Conservation (phyloP, 2,113 vertebrate species). For the Cheirogaleus medius region DNA sequence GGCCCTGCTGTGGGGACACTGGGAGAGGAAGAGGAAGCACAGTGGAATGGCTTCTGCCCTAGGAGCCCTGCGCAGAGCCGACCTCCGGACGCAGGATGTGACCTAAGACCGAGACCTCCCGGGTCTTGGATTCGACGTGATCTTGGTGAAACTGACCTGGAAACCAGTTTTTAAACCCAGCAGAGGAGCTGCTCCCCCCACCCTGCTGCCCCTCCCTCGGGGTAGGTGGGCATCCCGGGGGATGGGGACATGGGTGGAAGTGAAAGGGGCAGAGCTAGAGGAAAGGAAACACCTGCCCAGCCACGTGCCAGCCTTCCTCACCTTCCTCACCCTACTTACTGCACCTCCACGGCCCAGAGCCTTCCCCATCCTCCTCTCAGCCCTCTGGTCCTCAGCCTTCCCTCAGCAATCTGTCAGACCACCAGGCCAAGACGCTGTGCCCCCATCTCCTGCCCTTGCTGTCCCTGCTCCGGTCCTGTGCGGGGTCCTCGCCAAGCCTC, state of each 20-base stretch:
- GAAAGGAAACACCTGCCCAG: accelerated
- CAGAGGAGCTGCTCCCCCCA: too few relatives aligned
- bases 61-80: accelerated
- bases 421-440: accelerated
- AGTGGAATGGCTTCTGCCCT: accelerated
- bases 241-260: not conserved
- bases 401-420: not conserved
- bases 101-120: accelerated
- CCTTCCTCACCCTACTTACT: not conserved
- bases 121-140: not conserved
- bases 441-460: not conserved
- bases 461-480: accelerated
- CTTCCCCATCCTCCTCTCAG: accelerated
- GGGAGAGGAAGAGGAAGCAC: not conserved
- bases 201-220: accelerated
- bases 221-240: accelerated
- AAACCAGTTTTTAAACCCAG: not conserved
- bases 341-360: accelerated
- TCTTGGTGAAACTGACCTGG: not conserved
- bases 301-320: not conserved
- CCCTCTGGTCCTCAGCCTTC: not conserved
- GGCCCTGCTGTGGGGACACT: accelerated
- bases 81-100: too few relatives aligned
- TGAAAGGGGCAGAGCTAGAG: not conserved
- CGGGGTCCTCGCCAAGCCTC: accelerated